These are phyloP conservation scores for Atrichornis clamosus DNA, from an alignment of 2,113 vertebrate species.

Conservation along the genomic window DNA sequence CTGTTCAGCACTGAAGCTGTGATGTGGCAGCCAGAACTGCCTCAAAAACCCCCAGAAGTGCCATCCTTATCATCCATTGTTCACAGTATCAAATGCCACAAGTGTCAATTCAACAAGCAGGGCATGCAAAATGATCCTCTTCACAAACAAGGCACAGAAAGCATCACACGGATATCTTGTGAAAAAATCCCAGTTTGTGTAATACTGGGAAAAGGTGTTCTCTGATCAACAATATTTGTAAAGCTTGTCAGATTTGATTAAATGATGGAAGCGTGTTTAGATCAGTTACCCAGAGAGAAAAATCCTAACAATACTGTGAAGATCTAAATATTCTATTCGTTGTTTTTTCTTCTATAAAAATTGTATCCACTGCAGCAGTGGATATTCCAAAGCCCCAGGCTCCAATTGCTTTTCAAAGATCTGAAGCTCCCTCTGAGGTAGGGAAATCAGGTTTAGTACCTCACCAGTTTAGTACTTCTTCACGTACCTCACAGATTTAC, in stretches of 20 bases:
- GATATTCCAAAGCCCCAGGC: background rate
- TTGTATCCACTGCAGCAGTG: background rate
- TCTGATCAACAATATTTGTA: background rate
- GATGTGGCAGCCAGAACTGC: background rate
- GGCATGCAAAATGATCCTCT: background rate
- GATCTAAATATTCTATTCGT: background rate
- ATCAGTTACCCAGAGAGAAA: background rate
- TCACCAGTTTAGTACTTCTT: background rate
- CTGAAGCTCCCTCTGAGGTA: background rate
- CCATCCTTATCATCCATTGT: background rate
- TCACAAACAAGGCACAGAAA: background rate
- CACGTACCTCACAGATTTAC: background rate
- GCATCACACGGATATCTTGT: background rate
- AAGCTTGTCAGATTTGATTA: slow-evolving; percentile 3
- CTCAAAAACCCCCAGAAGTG: background rate
- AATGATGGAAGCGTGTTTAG: background rate
- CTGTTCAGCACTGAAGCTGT: background rate
- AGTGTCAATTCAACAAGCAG: slow-evolving; percentile 3
- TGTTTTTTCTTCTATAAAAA: background rate
- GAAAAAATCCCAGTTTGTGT: background rate
- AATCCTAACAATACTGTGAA: background rate
- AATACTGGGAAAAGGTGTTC: background rate
- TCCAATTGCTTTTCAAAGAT: background rate
- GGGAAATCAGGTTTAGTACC: background rate
- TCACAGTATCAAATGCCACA: background rate